Conservation (phyloP, 2,888 invertebrate genomes). For the Parnassius orleans region DNA sequence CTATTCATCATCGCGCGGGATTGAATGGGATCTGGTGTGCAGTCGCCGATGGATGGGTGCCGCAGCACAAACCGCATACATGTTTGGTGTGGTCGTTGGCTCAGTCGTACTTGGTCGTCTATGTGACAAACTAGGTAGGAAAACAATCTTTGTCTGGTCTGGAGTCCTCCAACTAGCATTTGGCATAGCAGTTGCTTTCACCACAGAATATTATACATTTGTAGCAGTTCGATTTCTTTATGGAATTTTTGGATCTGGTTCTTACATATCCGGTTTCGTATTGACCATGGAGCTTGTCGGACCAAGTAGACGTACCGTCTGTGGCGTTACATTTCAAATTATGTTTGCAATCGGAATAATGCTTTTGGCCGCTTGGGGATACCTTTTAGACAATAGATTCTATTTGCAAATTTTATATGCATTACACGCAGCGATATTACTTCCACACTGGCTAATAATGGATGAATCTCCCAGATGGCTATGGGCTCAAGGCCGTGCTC, state of each 20-base stretch:
- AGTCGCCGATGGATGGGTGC: constrained; percentile 91
- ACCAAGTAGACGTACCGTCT: constrained; percentile 87
- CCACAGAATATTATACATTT: constrained; percentile 87
- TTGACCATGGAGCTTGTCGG: constrained; percentile 92
- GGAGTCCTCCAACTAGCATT: constrained; percentile 86
- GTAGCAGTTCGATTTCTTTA: constrained; percentile 85
- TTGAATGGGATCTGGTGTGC: constrained; percentile 93
- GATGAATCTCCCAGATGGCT: constrained; percentile 95
- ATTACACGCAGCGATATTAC: constrained; percentile 85
- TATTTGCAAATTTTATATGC: constrained; percentile 89
- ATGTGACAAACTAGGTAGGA: constrained; percentile 90
- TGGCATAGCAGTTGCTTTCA: constrained; percentile 87
- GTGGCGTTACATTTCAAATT: constrained; percentile 90
- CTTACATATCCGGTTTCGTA: constrained; percentile 85
- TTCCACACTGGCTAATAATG: constrained; percentile 91
- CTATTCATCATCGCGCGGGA: constrained; percentile 86
- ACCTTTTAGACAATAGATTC: constrained; percentile 86
- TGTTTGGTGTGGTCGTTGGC: constrained; percentile 91
- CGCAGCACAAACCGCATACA: constrained; percentile 87
- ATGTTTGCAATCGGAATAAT: constrained; percentile 91
- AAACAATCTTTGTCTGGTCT: constrained; percentile 89
- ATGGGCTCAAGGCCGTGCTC: constrained; percentile 89
- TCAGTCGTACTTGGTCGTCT: constrained; percentile 88
- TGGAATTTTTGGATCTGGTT: constrained; percentile 91
- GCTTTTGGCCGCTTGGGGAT: constrained; percentile 91